Base-by-base conservation (phyloP, 1,140 invertebrate species). In the Alviniconcha marisindica region DNA sequence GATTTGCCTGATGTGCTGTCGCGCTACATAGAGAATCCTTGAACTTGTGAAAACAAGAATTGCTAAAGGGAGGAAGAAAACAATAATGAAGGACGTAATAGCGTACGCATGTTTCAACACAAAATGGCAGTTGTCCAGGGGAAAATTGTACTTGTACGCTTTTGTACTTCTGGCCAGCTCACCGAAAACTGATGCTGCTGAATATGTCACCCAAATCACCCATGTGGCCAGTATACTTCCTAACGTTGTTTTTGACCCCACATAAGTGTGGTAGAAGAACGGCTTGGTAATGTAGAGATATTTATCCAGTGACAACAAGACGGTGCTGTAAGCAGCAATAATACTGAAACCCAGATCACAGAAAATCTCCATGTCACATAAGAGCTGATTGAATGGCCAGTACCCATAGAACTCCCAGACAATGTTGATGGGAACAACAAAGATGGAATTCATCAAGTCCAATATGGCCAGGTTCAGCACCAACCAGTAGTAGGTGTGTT, bases 291-390 rank as follows among this genome's bases (percentile, higher is more conserved):
- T 88, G 60, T 82, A 85, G 15, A 88, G 54, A 48, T 83, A 88
- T 63, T 88, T 88, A 73, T 88, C 87, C n/a, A 88, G 28, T 1
- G 87, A 87, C 31, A 88, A 78, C 33, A 88, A 76, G 12, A 88
- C 82, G 0, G 85, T 84, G 76, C 83, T 85, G 60, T 88, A 88
- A 14, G 81, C 83, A 38, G 87, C 85, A 18, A 88, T 82, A 63
- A 80, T 83, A 71, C 86, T 88, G 31, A 88, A 87, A 4, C 83
- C 74, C 21, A 87, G 78, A 54, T 88, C 87, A 0, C 83, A 33
- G 69, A 84, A 83, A 51, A 86, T 88, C 12, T 85, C 81, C 69
- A 87, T 69, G 48, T 86, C 82, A 83, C 87, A 88, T 0, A 86
- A 74, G 0, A 66, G n/a, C 40, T 71, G 36, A 60, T 51, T 51